phyloP scores from a whole-genome alignment of 2,888 invertebrate species.

The Agonopterix heracliana region DNA sequence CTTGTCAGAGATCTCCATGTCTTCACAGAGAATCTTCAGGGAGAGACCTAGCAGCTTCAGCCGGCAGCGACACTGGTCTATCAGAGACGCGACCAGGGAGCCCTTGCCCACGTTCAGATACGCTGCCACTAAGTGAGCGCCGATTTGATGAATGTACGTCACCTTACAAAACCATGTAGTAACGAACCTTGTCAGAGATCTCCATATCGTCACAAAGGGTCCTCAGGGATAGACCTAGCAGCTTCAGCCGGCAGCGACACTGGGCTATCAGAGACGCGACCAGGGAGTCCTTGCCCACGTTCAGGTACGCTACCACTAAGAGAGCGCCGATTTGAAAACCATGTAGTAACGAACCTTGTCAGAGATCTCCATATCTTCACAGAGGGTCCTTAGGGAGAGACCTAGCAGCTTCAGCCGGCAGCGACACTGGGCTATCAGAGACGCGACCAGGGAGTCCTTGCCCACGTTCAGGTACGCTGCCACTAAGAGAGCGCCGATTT shows the following conservation, averaged over 20 bases:
- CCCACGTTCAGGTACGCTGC: conserved; percentile 67
- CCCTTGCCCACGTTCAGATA: conserved; percentile 69
- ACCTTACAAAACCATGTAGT: too few species aligned
- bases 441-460: conserved; percentile 62
- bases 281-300: conserved; percentile 67
- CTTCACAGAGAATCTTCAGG: conserved; percentile 37
- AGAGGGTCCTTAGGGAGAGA: conserved; percentile 40
- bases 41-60: conserved; percentile 55
- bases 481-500: conserved; percentile 54
- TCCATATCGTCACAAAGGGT: conserved; percentile 32
- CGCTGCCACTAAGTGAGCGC: conserved; percentile 58
- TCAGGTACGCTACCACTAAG: conserved; percentile 58
- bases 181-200: conserved; percentile 24
- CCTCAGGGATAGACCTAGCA: conserved; percentile 51
- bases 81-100: conserved; percentile 55
- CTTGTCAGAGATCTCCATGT: conserved; percentile 20
- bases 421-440: conserved; percentile 62
- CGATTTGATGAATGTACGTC: too few species aligned
- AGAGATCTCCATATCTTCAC: conserved; percentile 22
- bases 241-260: conserved; percentile 57
- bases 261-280: conserved; percentile 63
- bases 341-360: conserved; percentile 18
- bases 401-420: conserved; percentile 64
- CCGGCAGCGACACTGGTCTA: conserved; percentile 65
- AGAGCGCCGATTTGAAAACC: conserved; percentile 60